Base-by-base conservation (phyloP, 2,113 vertebrate genomes). In the Alligator sinensis region DNA sequence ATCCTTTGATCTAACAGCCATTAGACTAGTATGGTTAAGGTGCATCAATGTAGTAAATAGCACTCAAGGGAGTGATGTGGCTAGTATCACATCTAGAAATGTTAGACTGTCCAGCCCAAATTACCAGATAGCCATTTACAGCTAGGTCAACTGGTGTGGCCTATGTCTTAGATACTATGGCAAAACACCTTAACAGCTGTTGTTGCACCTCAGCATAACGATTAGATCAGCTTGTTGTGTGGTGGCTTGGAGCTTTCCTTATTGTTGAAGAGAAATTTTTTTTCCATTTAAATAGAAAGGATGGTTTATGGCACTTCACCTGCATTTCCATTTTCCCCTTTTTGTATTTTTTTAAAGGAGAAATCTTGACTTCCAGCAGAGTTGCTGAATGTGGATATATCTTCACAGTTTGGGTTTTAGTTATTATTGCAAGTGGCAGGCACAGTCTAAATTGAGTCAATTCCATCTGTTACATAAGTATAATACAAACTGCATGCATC, bases 371-470 rank as follows among this genome's bases (percentile, higher is more conserved):
- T 11, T 62, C 68, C 82, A 82, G 58, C 82, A 77, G 14, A 64
- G 80, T n/a, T 84, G 80, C 80, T 85, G 47, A 86, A 57, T 68
- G 85, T 97, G 94, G 87, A 88, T 92, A 96, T 91, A 89, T 92
- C 85, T 90, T 84, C 47, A 88, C 86, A 95, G 68, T 79, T 90
- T 94, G 82, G 58, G 59, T 87, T 95, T 61, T 86, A 81, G 79
- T 89, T 94, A 13, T 59, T 34, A 63, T 60, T 94, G 90, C 28
- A 63, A 2, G 84, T 91, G 62, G n/a, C 90, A 59, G 88, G 62
- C 47, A 19, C 68, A 30, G n/a, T 88, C 77, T 72, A 86, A 96
- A 94, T 86, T 47, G 87, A 94, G 54, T 3, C 82, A 87, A 90
- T 90, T 18, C 78, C 77, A 85, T 87, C 86, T 95, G 80, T 54